phyloP scores from a whole-genome alignment of 1,140 invertebrate species.

The Brachystomella parvula region DNA sequence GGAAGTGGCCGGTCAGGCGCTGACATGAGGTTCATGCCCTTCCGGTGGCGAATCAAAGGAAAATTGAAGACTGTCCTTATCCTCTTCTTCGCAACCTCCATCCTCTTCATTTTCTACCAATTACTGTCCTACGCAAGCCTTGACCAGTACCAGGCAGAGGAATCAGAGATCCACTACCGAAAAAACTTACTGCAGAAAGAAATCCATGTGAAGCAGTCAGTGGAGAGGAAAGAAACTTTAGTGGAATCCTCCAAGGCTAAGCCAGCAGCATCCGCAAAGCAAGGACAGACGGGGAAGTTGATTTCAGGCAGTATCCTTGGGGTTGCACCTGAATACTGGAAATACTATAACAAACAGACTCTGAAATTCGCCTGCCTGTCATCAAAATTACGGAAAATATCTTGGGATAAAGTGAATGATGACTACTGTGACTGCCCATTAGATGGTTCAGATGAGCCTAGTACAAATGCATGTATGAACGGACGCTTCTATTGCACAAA shows the following conservation, averaged over 20 bases:
- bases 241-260: background rate
- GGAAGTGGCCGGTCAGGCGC: no score
- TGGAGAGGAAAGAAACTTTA: background rate
- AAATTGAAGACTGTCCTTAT: conserved; percentile 25
- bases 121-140: conserved; percentile 28
- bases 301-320: conserved; percentile 21
- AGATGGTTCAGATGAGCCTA: conserved; percentile 39
- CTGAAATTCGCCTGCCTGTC: conserved; percentile 16
- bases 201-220: background rate
- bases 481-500: conserved; percentile 34
- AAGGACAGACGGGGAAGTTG: conserved; percentile 20
- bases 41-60: conserved; percentile 21
- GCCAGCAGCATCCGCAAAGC: background rate
- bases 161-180: conserved; percentile 1
- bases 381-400: conserved; percentile 23
- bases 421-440: conserved; percentile 39
- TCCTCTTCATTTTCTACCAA: conserved; percentile 32
- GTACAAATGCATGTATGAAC: conserved; percentile 39
- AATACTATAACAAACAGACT: conserved; percentile 20
- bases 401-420: conserved; percentile 38
- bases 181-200: background rate
- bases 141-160: conserved; percentile 23
- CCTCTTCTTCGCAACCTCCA: conserved; percentile 25
- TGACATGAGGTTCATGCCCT: background rate
- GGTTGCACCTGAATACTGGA: conserved; percentile 24